These are phyloP conservation scores for Theocolax elegans DNA, from an alignment of 1,140 invertebrate species.

Conservation along the genomic window DNA sequence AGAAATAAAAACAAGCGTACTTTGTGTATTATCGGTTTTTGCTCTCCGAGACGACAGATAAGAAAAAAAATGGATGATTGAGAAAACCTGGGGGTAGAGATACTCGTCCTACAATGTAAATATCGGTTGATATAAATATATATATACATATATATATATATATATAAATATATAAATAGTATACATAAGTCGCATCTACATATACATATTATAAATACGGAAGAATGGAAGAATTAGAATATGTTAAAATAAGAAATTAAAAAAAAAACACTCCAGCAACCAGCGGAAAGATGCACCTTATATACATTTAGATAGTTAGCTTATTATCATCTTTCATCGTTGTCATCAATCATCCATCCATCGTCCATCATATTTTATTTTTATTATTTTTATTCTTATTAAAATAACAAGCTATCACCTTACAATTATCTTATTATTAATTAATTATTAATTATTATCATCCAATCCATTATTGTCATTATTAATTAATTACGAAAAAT, in stretches of 20 bases:
- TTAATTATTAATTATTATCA: constrained; percentile 57
- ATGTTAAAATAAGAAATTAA: constrained; percentile 35
- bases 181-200: constrained; percentile 46
- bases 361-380: constrained; percentile 49
- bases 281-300: constrained; percentile 49
- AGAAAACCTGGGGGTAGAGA: constrained; percentile 1
- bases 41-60: constrained; percentile 25
- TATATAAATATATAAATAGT: constrained; percentile 56
- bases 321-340: constrained; percentile 52
- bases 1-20: constrained; percentile 47
- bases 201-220: constrained; percentile 61
- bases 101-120: constrained; percentile 51
- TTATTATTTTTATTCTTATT: constrained; percentile 45
- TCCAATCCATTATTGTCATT: constrained; percentile 46
- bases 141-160: constrained; percentile 53
- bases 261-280: constrained; percentile 53
- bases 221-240: constrained; percentile 35
- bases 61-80: constrained; percentile 17
- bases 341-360: constrained; percentile 16
- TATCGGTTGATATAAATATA: constrained; percentile 50
- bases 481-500: constrained; percentile 59
- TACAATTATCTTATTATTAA: constrained; percentile 49
- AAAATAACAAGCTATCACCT: constrained; percentile 35
- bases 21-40: constrained; percentile 61
- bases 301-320: constrained; percentile 61